Evolutionary conservation across 2,888 invertebrate genomes (phyloP).

Genomic region (Acleris emargana): DNA sequence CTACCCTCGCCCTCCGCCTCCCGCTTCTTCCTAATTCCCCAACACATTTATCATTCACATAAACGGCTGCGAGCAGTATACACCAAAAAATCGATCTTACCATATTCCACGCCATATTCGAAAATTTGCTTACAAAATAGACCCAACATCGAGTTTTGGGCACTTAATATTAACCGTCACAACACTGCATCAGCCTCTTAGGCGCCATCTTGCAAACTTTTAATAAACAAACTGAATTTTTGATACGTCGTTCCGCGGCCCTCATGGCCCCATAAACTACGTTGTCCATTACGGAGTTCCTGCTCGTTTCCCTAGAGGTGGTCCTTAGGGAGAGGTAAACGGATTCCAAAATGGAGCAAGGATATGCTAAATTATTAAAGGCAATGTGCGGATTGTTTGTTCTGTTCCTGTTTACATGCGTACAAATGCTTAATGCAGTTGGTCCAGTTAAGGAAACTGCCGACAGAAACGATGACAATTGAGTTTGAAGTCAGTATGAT

Average conservation of each 20-base stretch:
- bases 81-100: too few species aligned
- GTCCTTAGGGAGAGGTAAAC: constrained; percentile 25
- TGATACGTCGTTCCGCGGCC: constrained; percentile 12
- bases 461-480: too few species aligned
- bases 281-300: constrained; percentile 28
- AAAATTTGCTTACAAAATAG: too few species aligned
- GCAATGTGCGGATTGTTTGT: constrained; percentile 6
- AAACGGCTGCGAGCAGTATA: too few species aligned
- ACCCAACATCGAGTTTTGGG: too few species aligned
- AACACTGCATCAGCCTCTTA: constrained; percentile 3
- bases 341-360: constrained; percentile 34
- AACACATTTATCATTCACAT: too few species aligned
- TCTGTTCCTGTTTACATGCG: neutral
- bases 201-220: constrained; percentile 19
- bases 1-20: too few species aligned
- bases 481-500: too few species aligned
- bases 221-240: constrained; percentile 26
- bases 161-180: neutral
- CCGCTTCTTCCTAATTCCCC: too few species aligned
- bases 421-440: neutral
- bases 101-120: too few species aligned
- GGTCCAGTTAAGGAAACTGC: too few species aligned
- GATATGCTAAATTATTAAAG: constrained; percentile 29
- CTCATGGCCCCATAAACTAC: constrained; percentile 29
- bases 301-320: constrained; percentile 4